A percentile compares a stretch with the other conserved stretches of the same genome.
These are phyloP conservation scores for Neoaliturus tenellus DNA, from an alignment of 2,888 invertebrate species.

Conservation along the genomic window DNA sequence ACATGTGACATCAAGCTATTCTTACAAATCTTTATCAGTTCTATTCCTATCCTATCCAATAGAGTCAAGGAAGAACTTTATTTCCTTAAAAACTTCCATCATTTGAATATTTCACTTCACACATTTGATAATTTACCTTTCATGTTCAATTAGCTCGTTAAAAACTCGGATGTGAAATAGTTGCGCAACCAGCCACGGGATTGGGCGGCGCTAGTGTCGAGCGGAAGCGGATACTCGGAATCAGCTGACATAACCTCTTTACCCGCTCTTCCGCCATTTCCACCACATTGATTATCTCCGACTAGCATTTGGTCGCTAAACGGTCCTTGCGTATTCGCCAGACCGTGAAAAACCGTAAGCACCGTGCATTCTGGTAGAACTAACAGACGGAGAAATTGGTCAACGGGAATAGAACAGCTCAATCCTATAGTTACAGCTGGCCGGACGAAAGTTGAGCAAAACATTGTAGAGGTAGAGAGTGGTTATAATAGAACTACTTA, in stretches of 20 bases:
- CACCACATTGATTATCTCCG: background rate
- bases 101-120: too few relatives aligned
- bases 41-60: too few relatives aligned
- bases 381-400: background rate
- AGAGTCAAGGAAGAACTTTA: too few relatives aligned
- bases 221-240: background rate
- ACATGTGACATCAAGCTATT: too few relatives aligned
- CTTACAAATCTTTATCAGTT: too few relatives aligned
- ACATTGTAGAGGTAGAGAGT: too few relatives aligned
- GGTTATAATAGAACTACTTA: too few relatives aligned
- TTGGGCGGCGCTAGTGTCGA: background rate
- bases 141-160: background rate
- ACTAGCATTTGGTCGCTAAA: background rate
- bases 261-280: background rate
- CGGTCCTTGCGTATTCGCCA: background rate
- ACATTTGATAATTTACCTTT: too few relatives aligned
- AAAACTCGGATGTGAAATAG: background rate
- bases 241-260: slow-evolving; percentile 21
- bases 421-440: too few relatives aligned
- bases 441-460: too few relatives aligned
- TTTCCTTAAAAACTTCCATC: too few relatives aligned
- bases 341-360: background rate
- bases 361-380: background rate
- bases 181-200: slow-evolving; percentile 7
- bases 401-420: too few relatives aligned